phyloP scores from a whole-genome alignment of 1,140 invertebrate species.

The Papilio machaon region DNA sequence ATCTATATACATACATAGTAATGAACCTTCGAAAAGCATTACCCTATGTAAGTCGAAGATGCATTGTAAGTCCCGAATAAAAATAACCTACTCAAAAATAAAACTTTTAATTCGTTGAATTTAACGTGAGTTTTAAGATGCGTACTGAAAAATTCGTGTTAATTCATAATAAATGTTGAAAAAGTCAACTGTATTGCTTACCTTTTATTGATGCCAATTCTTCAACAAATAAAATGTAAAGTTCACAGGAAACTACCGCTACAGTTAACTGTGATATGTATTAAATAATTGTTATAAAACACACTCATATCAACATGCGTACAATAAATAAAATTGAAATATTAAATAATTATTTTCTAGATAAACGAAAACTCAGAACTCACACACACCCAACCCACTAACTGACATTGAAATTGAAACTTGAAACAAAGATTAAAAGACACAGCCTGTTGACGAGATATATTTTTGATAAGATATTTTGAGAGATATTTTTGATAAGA shows the following conservation, averaged over 20 bases:
- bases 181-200: conserved; percentile 1
- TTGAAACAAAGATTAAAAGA: conserved; percentile 36
- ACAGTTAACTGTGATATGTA: background rate
- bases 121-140: background rate
- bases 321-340: conserved; percentile 27
- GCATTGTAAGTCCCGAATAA: background rate
- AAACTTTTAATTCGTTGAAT: background rate
- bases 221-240: conserved; percentile 27
- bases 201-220: conserved; percentile 31
- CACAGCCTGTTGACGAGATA: conserved; percentile 7
- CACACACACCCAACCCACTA: conserved; percentile 39
- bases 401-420: conserved; percentile 37
- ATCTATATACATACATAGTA: no score
- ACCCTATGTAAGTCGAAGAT: background rate
- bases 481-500: conserved; percentile 14
- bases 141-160: background rate
- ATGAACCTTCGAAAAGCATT: background rate
- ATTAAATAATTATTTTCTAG: conserved; percentile 32
- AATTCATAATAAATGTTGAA: background rate
- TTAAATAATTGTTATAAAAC: conserved; percentile 25
- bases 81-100: background rate
- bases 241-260: conserved; percentile 10
- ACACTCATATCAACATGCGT: conserved; percentile 30
- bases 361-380: conserved; percentile 38
- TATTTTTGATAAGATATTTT: no score